phyloP scores from a whole-genome alignment of 2,888 invertebrate species.

The Choreutis nemorana region DNA sequence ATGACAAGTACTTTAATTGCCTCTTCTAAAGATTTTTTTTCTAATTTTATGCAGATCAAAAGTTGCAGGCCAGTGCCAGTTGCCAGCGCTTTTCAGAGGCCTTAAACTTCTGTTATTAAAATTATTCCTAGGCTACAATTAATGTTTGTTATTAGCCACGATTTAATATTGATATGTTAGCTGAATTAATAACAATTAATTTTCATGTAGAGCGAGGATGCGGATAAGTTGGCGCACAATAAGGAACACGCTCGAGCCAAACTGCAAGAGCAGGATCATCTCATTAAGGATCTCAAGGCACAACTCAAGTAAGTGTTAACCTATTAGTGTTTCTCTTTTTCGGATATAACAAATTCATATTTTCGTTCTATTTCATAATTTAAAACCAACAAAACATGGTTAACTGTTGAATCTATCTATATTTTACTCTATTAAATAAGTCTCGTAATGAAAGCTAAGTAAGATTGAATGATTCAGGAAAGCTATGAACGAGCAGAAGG shows the following conservation, averaged over 20 bases:
- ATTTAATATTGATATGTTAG: too few relatives aligned
- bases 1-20: too few relatives aligned
- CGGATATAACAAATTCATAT: neutral
- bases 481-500: slow-evolving; percentile 92
- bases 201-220: slow-evolving; percentile 69
- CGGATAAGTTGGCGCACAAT: too few relatives aligned
- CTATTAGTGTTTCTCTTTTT: neutral
- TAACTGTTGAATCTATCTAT: too few relatives aligned
- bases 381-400: neutral
- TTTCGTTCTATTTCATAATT: neutral
- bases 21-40: too few relatives aligned
- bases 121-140: too few relatives aligned
- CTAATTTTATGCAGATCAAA: too few relatives aligned
- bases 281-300: slow-evolving; percentile 86
- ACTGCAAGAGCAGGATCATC: slow-evolving; percentile 69
- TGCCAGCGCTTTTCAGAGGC: too few relatives aligned
- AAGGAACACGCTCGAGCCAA: slow-evolving; percentile 49
- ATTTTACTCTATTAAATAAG: too few relatives aligned
- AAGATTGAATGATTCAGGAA: slow-evolving; percentile 66
- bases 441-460: neutral
- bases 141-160: too few relatives aligned
- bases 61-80: too few relatives aligned
- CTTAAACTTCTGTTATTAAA: too few relatives aligned
- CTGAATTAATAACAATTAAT: neutral
- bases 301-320: slow-evolving; percentile 85